These are phyloP conservation scores for Cybosia mesomella DNA, from an alignment of 2,888 invertebrate species.

Conservation along the genomic window DNA sequence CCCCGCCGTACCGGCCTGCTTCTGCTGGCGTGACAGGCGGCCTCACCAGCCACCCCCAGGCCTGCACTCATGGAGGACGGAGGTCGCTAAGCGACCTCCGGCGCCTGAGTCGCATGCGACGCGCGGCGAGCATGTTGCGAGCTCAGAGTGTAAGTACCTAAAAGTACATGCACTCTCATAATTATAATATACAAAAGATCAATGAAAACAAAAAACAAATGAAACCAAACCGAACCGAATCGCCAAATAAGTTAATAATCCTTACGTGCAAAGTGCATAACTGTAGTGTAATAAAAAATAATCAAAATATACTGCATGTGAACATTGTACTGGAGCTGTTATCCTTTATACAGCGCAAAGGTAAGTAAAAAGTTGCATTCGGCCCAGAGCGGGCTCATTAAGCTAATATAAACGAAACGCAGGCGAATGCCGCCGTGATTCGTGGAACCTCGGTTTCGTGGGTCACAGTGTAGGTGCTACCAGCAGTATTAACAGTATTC, in stretches of 20 bases:
- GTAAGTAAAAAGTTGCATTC: conserved; percentile 52
- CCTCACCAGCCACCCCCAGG: no score
- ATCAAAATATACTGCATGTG: conserved; percentile 43
- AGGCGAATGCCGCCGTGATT: conserved; percentile 64
- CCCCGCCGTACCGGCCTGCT: no score
- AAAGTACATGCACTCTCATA: not conserved
- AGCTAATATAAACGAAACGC: conserved; percentile 74
- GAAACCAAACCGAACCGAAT: conserved; percentile 27
- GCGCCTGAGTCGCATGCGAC: no score
- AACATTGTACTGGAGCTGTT: conserved; percentile 41
- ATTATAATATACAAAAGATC: conserved; percentile 20
- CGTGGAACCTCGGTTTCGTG: conserved; percentile 60
- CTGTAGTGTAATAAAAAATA: conserved; percentile 47
- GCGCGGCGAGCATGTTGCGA: no score
- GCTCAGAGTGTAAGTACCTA: no score
- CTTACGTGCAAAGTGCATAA: conserved; percentile 43
- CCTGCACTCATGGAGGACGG: no score
- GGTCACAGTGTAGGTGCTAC: conserved; percentile 42
- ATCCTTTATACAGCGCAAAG: conserved; percentile 51
- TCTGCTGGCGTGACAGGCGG: no score
- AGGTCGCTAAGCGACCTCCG: no score
- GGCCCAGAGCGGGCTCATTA: conserved; percentile 70
- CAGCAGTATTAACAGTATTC: conserved; percentile 18
- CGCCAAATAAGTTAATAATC: conserved; percentile 43
- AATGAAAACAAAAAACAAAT: conserved; percentile 20